Evolutionary conservation across 1,140 invertebrate genomes (phyloP), one percentile per base, ranked within the genome.

Genomic region (Drosophila yakuba): DNA sequence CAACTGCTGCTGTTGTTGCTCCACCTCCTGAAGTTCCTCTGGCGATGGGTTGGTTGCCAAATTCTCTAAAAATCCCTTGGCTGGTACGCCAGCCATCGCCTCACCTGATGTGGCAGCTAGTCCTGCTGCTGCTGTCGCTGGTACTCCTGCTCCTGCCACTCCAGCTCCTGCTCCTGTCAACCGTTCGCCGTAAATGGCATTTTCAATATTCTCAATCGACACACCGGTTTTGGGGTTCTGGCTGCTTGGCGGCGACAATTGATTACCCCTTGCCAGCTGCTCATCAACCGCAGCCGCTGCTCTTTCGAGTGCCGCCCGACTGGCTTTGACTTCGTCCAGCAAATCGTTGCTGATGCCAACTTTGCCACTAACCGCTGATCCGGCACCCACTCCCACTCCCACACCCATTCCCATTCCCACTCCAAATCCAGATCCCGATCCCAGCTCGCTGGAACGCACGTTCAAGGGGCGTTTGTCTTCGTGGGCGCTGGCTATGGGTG

Each of bases 151-250:
- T 43, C 41, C 48, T 35, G n/a, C n/a, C 20, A 20, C 20, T 20
- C 20, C 20, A 20, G 20, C 20, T 20, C 20, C 20, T 44, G 52
- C 35, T 23, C 73, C 71, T 59, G 78, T 91, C 73, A 92, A 66
- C 25, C 89, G 78, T 74, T 92, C 91, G 48, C 91, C 91, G 74
- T 92, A 92, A 84, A 92, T 91, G 66, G 91, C 91, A 78, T 92
- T 92, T 84, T 92, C 91, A 80, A 92, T 92, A 77, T 91, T 92
- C 81, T 92, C 91, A 75, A 92, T 91, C 61, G 91, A 92, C 75
- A 92, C 69, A 38, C 77, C 68, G 51, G 71, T 62, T 76, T 78
- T 89, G 41, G 66, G 48, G 20, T 71, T 36, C 43, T 71, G 52
- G 44, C 68, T 32, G 43, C 17, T 39, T 54, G 56, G 78, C 43